Base-by-base conservation (phyloP, 1,140 invertebrate species). In the Lasaia peninsularis region DNA sequence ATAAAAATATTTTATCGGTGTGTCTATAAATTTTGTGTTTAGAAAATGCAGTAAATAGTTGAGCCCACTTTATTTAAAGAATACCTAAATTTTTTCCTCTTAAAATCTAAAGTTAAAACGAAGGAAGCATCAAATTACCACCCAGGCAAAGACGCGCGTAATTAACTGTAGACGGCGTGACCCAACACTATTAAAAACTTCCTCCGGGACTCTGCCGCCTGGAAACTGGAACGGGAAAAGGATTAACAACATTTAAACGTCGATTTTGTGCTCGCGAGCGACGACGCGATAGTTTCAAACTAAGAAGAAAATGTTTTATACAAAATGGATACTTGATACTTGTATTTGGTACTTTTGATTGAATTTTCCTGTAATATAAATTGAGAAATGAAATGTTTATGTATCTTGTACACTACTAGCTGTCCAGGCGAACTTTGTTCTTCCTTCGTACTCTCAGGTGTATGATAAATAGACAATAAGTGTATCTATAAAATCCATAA, bases 181-280 rank as follows among this genome's bases (percentile, higher is more conserved):
- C 40, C 40, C 40, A 48, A 48, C 40, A 48, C 40, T 48, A 48
- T 48, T 48, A 48, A 48, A 28, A 48, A 48, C 18, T 48, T 48
- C 40, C 40, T 10, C 40, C 40, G 40, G 40, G 40, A 21, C 40
- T 16, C 40, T 20, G 10, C 14, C 18, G 40, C 18, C 18, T 48
- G 40, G 40, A 48, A 48, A 48, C 20, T 48, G 40, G 40, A 48
- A 48, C 40, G 40, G 11, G 40, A 48, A 48, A 48, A 48, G 40
- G 40, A 48, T 48, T 48, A 48, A 48, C 40, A 48, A 48, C 40
- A 48, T 48, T 48, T 48, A 48, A 48, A 48, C 40, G 40, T 48
- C 40, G 40, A 48, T 48, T 48, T 48, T 48, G 40, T 48, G 40
- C 40, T 48, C 10, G 18, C 40, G 11, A 11, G 10, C 37, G 37